These are phyloP conservation scores for Pinna nobilis DNA, from an alignment of 1,140 invertebrate species.

Conservation along the genomic window DNA sequence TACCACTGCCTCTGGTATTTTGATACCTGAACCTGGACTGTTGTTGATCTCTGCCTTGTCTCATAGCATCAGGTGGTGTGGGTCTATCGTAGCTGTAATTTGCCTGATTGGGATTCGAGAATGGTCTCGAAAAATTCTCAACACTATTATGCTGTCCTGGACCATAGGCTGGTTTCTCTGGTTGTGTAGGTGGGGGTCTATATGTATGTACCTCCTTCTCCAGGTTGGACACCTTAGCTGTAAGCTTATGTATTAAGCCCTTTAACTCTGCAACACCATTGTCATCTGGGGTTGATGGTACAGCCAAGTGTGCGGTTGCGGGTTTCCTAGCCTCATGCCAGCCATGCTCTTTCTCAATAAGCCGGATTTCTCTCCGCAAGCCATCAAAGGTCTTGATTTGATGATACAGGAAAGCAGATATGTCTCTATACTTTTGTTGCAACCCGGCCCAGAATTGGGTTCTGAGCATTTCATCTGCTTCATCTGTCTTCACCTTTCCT, in stretches of 20 bases:
- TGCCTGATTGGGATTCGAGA: no score
- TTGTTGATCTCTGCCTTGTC: not conserved
- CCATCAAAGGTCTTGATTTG: not conserved
- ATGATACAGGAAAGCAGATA: not conserved
- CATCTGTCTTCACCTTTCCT: not conserved
- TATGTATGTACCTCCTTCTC: not conserved
- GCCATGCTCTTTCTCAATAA: slow-evolving; percentile 1
- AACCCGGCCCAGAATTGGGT: not conserved
- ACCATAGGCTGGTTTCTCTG: not conserved
- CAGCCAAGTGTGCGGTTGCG: not conserved
- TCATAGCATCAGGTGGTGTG: not conserved
- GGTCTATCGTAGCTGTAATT: not conserved
- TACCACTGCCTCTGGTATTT: not conserved
- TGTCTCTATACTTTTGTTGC: not conserved
- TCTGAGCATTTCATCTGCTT: slow-evolving; percentile 9
- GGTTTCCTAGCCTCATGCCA: not conserved
- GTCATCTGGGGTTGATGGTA: not conserved
- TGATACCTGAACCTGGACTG: not conserved
- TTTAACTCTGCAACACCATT: not conserved
- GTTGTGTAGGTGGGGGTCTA: no score
- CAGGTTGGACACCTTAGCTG: not conserved
- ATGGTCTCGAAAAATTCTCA: no score
- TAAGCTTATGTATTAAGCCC: not conserved
- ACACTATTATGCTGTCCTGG: not conserved
- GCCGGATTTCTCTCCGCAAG: not conserved